Base-by-base conservation (phyloP, 2,797 vertebrate genomes). In the Neosilurus mollespiculum region DNA sequence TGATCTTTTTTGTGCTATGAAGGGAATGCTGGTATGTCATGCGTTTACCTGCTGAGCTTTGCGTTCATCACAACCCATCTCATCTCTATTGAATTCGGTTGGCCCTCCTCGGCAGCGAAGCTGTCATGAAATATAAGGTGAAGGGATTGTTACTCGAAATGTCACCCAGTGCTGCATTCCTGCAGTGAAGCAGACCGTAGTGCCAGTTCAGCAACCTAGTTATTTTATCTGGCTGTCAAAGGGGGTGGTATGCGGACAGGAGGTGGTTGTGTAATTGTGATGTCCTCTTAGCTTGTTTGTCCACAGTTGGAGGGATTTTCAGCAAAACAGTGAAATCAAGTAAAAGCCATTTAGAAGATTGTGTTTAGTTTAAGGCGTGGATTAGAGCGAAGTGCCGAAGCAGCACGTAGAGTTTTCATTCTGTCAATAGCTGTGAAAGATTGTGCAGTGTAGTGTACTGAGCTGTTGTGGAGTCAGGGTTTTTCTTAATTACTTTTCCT, bases 161-260 rank as follows among this genome's bases (percentile, higher is more conserved):
- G 73, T 37, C 54, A 76, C 9, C 58, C 61, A 75, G 54, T 37
- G 67, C 75, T 56, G 82, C 37, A 37, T 82, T 85, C 70, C 66
- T 77, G 65, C 78, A 56, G 43, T 8, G 53, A 62, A 51, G 83
- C 51, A n/a, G 81, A 83, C 85, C 81, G 70, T 58, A 83, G 79
- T 84, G 83, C 82, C 82, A 86, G 70, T 88, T 88, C 86, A 83
- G 71, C 79, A 87, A 83, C 83, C 86, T 75, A 84, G 69, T 86
- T 88, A 83, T 87, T 85, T 84, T 69, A 73, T 78, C 72, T 82
- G 80, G 75, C 79, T 82, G 84, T 88, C 83, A 85, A 64, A 84
- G 56, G 49, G 70, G 49, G 49, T 58, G 67, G 78, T 80, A 65
- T 86, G n/a, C 24, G 30, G 78, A 83, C 71, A 81, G 78, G 80